phyloP scores from a whole-genome alignment of 2,888 invertebrate species.

The Phytoseiulus persimilis region DNA sequence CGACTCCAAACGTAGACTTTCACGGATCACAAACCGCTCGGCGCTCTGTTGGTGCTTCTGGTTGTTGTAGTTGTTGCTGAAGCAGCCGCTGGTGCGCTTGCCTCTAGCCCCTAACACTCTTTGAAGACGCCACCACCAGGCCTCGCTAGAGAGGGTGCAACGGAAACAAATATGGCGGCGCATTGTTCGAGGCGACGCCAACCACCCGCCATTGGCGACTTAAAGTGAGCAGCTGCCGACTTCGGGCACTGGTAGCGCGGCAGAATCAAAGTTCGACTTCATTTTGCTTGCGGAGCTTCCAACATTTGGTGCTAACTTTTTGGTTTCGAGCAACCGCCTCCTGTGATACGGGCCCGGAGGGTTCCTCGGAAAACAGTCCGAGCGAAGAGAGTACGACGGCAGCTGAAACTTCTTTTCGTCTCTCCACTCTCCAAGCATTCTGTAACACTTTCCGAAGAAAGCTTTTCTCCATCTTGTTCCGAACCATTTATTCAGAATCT shows the following conservation, averaged over 20 bases:
- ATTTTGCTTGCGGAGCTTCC: not conserved
- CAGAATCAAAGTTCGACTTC: not conserved
- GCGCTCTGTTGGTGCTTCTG: not conserved
- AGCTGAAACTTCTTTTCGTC: too few species aligned
- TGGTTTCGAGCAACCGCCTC: not conserved
- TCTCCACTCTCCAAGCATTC: too few species aligned
- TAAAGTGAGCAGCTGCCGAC: not conserved
- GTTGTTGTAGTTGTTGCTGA: not conserved
- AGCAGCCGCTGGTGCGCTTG: not conserved
- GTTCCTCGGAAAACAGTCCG: too few species aligned
- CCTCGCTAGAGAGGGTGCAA: constrained; percentile 37
- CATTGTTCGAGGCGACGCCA: not conserved
- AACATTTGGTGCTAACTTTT: not conserved
- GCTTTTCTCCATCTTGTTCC: too few species aligned
- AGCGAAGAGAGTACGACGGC: too few species aligned
- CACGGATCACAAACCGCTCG: not conserved
- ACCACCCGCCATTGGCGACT: not conserved
- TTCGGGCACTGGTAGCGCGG: not conserved
- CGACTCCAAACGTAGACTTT: too few species aligned
- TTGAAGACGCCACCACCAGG: constrained; percentile 38
- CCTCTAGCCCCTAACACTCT: constrained; percentile 24
- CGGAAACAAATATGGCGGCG: constrained; percentile 32
- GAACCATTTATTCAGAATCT: too few species aligned
- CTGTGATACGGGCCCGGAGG: too few species aligned
- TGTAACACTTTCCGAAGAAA: too few species aligned